Evolutionary conservation across 1,140 invertebrate species (phyloP), one percentile per base, ranked within the genome.

Genomic region (Leptestheria dahalacensis): DNA sequence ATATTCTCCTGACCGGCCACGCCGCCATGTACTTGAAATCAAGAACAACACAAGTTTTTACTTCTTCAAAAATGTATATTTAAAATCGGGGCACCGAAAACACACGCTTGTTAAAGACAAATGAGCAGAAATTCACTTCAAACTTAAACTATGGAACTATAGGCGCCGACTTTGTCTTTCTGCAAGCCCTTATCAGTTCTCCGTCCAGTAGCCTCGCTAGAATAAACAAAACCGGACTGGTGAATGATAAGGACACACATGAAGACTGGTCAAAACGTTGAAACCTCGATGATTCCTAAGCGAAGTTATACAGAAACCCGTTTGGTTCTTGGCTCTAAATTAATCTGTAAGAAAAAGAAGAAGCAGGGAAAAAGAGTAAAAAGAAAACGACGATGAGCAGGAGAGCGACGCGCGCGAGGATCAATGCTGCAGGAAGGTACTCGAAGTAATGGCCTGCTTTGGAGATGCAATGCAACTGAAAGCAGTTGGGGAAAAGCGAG

Each of bases 101-200:
- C n/a, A n/a, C n/a, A n/a, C n/a, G n/a, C n/a, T n/a, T n/a, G n/a
- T n/a, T n/a, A n/a, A n/a, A n/a, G n/a, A n/a, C n/a, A n/a, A n/a
- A n/a, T n/a, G n/a, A n/a, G n/a, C n/a, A n/a, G n/a, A n/a, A n/a
- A n/a, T n/a, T n/a, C n/a, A n/a, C n/a, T n/a, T n/a, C n/a, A n/a
- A n/a, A n/a, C n/a, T n/a, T 6, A 41, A 41, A 41, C 6, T 41
- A 15, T 41, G 15, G 6, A 15, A 9, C 15, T 41, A 6, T 15
- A 20, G 28, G 11, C 23, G 53, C 11, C 53, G 53, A 55, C 21
- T 55, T 26, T 25, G 53, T 55, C 33, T n/a, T 28, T 29, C 26
- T 26, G 33, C 53, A 55, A 20, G 53, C 53, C 53, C 53, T 55
- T 55, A 55, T 55, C 53, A 55, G 53, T 55, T 55, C 53, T 55